These are phyloP conservation scores for Globodera ellingtonae DNA, from an alignment of 1,140 invertebrate species.

Conservation along the genomic window DNA sequence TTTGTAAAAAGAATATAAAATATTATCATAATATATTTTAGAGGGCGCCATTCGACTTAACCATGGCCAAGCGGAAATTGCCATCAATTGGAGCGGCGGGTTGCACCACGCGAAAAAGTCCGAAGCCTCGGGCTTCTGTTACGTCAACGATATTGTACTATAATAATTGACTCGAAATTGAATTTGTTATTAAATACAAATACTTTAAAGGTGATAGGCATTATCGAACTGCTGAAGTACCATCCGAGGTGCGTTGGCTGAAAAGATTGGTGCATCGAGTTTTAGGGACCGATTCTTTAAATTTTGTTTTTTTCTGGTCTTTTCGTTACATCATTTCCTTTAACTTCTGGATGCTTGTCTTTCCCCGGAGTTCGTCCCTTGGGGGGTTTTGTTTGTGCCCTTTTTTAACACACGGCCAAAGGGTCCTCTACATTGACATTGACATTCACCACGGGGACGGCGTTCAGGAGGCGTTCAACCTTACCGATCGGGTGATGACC, in stretches of 20 bases:
- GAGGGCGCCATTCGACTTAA: slow-evolving; percentile 85
- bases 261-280: not conserved
- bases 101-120: slow-evolving; percentile 99
- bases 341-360: too few relatives aligned
- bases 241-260: slow-evolving; percentile 37
- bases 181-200: not conserved
- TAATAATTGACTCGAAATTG: slow-evolving; percentile 60
- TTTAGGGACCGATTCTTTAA: not conserved
- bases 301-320: not conserved
- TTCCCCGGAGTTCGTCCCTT: not conserved
- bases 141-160: slow-evolving; percentile 93
- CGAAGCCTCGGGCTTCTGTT: slow-evolving; percentile 95
- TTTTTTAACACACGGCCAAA: slow-evolving; percentile 71
- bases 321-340: too few relatives aligned
- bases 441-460: slow-evolving; percentile 99
- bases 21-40: slow-evolving; percentile 1
- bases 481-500: slow-evolving; percentile 98
- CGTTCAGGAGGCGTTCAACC: slow-evolving; percentile 97
- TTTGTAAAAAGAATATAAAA: not conserved
- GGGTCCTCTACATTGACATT: slow-evolving; percentile 97
- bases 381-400: slow-evolving; percentile 1
- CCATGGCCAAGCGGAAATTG: slow-evolving; percentile 84
- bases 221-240: slow-evolving; percentile 84
- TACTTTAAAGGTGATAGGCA: slow-evolving; percentile 78
- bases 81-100: slow-evolving; percentile 98